These are phyloP conservation scores for Disparrhopalites patrizii DNA, from an alignment of 2,888 invertebrate species.

Conservation along the genomic window DNA sequence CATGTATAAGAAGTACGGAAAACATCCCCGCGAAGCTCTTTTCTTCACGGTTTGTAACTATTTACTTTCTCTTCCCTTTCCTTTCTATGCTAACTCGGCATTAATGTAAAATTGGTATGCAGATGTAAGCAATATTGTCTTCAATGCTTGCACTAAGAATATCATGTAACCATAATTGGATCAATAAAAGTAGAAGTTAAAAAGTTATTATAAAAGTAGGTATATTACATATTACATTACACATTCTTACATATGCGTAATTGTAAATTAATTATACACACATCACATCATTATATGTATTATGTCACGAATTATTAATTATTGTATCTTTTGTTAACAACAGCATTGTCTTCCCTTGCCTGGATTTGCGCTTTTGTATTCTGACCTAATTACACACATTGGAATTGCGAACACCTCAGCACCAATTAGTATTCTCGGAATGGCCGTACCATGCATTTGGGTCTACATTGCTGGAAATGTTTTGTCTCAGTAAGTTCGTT, in stretches of 20 bases:
- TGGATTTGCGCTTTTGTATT: slow-evolving; percentile 73
- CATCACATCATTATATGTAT: no score
- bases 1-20: slow-evolving; percentile 76
- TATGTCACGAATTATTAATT: background rate
- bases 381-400: slow-evolving; percentile 73
- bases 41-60: slow-evolving; percentile 66
- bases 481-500: slow-evolving; percentile 81
- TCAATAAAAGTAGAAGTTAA: no score
- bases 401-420: slow-evolving; percentile 66
- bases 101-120: no score
- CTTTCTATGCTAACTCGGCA: no score
- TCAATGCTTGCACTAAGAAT: no score
- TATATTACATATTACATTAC: no score
- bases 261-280: no score
- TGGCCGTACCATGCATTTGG: slow-evolving; percentile 69
- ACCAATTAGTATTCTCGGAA: slow-evolving; percentile 56
- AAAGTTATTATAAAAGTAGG: no score
- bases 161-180: no score
- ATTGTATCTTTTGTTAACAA: slow-evolving; percentile 52
- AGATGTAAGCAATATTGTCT: no score
- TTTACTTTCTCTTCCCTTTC: background rate
- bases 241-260: no score
- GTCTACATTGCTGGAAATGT: slow-evolving; percentile 75
- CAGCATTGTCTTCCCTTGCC: slow-evolving; percentile 87
- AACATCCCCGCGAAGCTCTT: slow-evolving; percentile 83